phyloP scores from a whole-genome alignment of 2,797 vertebrate species.

The Lithobates sylvaticus region DNA sequence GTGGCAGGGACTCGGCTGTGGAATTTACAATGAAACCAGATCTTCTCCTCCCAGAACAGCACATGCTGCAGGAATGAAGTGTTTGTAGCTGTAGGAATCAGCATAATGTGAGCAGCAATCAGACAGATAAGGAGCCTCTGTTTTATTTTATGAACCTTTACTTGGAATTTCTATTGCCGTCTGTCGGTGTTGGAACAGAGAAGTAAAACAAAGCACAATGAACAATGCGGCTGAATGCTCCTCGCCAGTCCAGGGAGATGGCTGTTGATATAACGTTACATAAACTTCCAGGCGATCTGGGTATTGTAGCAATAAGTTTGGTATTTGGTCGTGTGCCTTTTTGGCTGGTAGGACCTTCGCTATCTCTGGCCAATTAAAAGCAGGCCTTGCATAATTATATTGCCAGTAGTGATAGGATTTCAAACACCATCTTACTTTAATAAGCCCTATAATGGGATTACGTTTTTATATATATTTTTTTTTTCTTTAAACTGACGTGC shows the following conservation, averaged over 20 bases:
- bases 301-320: neutral
- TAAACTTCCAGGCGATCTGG: neutral
- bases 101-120: neutral
- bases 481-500: no score
- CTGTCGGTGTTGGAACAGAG: constrained; percentile 6
- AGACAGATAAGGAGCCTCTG: neutral
- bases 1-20: constrained; percentile 15
- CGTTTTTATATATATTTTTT: no score
- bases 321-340: no score
- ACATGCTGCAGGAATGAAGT: constrained; percentile 19
- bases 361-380: no score
- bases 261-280: neutral
- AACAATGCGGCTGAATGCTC: neutral
- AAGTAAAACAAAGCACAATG: constrained; percentile 2
- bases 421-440: no score
- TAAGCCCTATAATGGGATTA: no score
- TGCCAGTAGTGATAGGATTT: no score
- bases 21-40: constrained; percentile 51
- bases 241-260: neutral
- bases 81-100: constrained; percentile 38
- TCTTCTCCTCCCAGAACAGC: constrained; percentile 4
- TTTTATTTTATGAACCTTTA: constrained; percentile 3
- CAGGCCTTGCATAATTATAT: no score
- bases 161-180: neutral
- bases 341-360: no score